Conservation (phyloP, 2,888 invertebrate genomes). For the Apomyelois bistriatella region DNA sequence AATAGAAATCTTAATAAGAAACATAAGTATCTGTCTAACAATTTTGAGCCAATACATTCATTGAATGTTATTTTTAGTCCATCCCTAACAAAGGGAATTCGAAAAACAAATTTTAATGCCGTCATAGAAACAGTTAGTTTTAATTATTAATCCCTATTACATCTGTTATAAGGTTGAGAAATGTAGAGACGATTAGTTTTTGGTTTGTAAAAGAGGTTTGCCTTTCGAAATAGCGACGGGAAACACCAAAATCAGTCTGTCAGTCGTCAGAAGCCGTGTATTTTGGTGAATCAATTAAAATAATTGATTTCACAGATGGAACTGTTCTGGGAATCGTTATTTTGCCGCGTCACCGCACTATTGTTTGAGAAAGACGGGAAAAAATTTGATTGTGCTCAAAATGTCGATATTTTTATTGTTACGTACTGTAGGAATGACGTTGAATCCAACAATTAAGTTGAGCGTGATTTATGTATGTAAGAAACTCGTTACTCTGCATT, state of each 20-base stretch:
- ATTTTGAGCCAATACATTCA: slow-evolving; percentile 50
- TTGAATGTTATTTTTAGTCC: slow-evolving; percentile 56
- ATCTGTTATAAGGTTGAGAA: slow-evolving; percentile 23
- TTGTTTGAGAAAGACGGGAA: slow-evolving; percentile 2
- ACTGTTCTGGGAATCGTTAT: slow-evolving; percentile 31
- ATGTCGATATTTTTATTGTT: neutral
- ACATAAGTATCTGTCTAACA: slow-evolving; percentile 28
- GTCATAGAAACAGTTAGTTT: neutral
- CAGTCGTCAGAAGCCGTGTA: slow-evolving; percentile 69
- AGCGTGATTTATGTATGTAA: no score
- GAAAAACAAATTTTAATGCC: slow-evolving; percentile 7
- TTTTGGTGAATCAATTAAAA: slow-evolving; percentile 74
- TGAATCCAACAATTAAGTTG: no score
- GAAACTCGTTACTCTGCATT: no score
- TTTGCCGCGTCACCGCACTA: slow-evolving; percentile 36
- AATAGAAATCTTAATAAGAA: slow-evolving; percentile 30
- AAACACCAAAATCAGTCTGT: slow-evolving; percentile 59
- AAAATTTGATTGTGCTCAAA: neutral
- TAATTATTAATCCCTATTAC: slow-evolving; percentile 15
- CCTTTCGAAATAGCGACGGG: slow-evolving; percentile 48
- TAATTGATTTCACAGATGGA: slow-evolving; percentile 72
- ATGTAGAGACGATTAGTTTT: slow-evolving; percentile 16
- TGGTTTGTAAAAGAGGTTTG: slow-evolving; percentile 20
- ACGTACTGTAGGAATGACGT: no score
- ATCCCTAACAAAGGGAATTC: slow-evolving; percentile 55